phyloP scores from a whole-genome alignment of 2,888 invertebrate genomes.

The Mesoligia furuncula region DNA sequence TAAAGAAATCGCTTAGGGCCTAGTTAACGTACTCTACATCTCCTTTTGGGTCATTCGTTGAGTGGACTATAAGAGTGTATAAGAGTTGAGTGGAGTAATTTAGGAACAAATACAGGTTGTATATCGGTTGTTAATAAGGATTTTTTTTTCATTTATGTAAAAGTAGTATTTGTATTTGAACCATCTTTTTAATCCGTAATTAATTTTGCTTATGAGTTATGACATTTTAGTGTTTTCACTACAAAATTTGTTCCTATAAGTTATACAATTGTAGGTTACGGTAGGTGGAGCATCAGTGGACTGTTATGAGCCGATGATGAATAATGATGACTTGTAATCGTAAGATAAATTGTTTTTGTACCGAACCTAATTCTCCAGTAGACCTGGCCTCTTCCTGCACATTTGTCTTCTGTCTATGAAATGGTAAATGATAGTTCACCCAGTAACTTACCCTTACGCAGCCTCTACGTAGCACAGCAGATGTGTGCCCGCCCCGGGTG shows the following conservation, averaged over 20 bases:
- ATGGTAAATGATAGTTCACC: conserved; percentile 16
- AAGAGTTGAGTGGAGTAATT: too few relatives aligned
- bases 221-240: neutral
- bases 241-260: neutral
- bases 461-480: conserved; percentile 78
- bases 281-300: neutral
- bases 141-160: neutral
- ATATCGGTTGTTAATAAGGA: neutral
- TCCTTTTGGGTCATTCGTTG: too few relatives aligned
- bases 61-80: too few relatives aligned
- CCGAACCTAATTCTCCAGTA: neutral
- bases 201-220: neutral
- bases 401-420: neutral
- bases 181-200: neutral
- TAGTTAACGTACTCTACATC: too few relatives aligned
- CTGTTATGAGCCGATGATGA: neutral
- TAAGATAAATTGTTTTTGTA: neutral
- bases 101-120: too few relatives aligned
- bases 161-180: neutral
- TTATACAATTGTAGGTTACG: neutral
- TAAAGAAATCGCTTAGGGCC: too few relatives aligned
- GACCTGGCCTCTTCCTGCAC: too few relatives aligned
- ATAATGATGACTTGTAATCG: neutral
- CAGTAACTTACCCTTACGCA: conserved; percentile 73
- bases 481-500: conserved; percentile 82